phyloP scores from a whole-genome alignment of 2,113 vertebrate genomes.

The Cettia cetti region DNA sequence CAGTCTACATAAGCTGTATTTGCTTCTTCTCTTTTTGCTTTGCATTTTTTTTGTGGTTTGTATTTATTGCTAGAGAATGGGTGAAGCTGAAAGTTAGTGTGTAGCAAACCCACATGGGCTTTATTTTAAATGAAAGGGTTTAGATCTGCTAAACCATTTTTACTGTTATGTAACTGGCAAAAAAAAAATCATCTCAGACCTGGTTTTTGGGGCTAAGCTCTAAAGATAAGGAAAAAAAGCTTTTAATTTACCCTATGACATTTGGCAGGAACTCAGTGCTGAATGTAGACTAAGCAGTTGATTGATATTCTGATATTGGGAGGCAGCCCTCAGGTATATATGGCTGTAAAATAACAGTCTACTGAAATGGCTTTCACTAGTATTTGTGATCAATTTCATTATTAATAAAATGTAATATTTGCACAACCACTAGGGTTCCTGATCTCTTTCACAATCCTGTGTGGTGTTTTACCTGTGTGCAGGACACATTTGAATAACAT shows the following conservation, averaged over 20 bases:
- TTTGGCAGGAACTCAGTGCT: slow-evolving; percentile 6
- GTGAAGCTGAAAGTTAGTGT: background rate
- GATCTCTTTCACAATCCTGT: background rate
- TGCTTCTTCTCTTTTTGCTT: background rate
- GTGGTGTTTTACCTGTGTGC: background rate
- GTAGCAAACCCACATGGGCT: background rate
- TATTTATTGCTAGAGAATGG: background rate
- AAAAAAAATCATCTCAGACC: slow-evolving; percentile 9
- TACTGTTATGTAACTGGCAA: slow-evolving; percentile 32
- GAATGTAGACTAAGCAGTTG: background rate
- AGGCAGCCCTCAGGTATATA: background rate
- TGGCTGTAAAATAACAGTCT: background rate
- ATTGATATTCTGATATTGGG: background rate
- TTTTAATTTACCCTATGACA: slow-evolving; percentile 28
- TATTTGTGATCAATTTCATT: background rate
- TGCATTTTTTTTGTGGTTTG: background rate
- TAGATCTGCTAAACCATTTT: slow-evolving; percentile 26
- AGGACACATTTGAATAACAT: background rate
- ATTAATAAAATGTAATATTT: background rate
- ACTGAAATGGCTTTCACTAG: background rate
- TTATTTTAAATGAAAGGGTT: slow-evolving; percentile 45
- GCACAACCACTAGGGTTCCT: background rate
- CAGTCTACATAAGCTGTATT: background rate
- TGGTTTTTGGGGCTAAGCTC: slow-evolving; percentile 8
- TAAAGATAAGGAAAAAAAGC: slow-evolving; percentile 27